phyloP scores from a whole-genome alignment of 2,797 vertebrate species.

The Chrysocyon brachyurus region DNA sequence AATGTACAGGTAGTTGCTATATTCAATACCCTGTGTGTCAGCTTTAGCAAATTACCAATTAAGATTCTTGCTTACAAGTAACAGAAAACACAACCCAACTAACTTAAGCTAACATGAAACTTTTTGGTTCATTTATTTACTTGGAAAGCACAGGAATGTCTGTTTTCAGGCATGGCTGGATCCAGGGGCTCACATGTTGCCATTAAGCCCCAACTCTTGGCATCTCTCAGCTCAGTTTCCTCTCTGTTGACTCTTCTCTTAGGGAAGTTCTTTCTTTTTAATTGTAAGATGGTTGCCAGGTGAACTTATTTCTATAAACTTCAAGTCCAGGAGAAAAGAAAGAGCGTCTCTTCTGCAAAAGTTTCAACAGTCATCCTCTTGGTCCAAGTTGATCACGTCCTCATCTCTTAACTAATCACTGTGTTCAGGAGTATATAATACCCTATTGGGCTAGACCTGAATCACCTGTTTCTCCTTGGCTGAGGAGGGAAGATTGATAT shows the following conservation, averaged over 20 bases:
- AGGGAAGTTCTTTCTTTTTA: neutral
- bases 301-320: slow-evolving; percentile 28
- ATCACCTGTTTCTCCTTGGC: neutral
- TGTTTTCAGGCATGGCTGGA: neutral
- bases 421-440: neutral
- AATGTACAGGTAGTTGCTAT: neutral
- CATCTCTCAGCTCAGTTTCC: neutral
- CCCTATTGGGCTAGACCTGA: neutral
- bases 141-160: neutral
- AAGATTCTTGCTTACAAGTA: slow-evolving; percentile 48
- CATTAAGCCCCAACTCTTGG: neutral
- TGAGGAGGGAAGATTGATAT: neutral
- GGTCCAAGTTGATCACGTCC: neutral
- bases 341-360: neutral
- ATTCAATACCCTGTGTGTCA: neutral
- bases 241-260: neutral
- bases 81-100: neutral
- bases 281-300: neutral
- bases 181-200: neutral
- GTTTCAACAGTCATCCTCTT: neutral
- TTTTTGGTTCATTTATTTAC: neutral
- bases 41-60: neutral
- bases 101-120: neutral
- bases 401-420: neutral
- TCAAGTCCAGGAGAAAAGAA: neutral